phyloP scores from a whole-genome alignment of 2,113 vertebrate genomes.

The Pipa parva region DNA sequence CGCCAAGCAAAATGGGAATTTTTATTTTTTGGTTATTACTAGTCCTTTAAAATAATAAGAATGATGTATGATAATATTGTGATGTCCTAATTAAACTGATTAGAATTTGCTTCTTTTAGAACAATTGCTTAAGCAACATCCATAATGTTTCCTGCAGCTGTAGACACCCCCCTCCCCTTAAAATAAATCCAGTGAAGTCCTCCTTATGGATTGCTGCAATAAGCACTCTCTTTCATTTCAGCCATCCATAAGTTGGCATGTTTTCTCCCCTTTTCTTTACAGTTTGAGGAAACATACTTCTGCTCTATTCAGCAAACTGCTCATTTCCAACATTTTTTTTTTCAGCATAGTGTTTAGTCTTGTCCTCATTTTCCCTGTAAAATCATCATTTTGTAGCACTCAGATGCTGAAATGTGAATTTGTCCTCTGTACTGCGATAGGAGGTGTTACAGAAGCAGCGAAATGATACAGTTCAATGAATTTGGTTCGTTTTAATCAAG shows the following conservation, averaged over 20 bases:
- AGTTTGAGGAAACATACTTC: conserved; percentile 28
- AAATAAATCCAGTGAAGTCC: conserved; percentile 19
- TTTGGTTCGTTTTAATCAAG: conserved; percentile 24
- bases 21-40: too few relatives aligned
- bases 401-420: conserved; percentile 30
- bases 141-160: conserved; percentile 21
- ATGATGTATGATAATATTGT: too few relatives aligned
- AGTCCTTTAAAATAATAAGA: too few relatives aligned
- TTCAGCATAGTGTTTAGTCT: conserved; percentile 29
- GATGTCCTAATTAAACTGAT: too few relatives aligned
- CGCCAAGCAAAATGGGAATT: too few relatives aligned
- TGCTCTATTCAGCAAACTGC: conserved; percentile 32
- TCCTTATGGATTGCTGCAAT: conserved; percentile 33
- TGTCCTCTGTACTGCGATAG: conserved; percentile 20
- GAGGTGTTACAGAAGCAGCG: conserved; percentile 34
- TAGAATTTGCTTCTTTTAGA: conserved; percentile 21
- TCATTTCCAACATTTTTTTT: conserved; percentile 16
- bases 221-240: conserved; percentile 25
- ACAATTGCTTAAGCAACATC: conserved; percentile 24
- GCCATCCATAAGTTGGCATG: conserved; percentile 3
- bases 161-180: conserved; percentile 2
- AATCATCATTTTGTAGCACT: conserved; percentile 35
- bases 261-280: not conserved
- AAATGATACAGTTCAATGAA: conserved; percentile 22
- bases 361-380: conserved; percentile 35